Evolutionary conservation across 2,113 vertebrate species (phyloP).

Genomic region (Anarhynchus alexandrinus): DNA sequence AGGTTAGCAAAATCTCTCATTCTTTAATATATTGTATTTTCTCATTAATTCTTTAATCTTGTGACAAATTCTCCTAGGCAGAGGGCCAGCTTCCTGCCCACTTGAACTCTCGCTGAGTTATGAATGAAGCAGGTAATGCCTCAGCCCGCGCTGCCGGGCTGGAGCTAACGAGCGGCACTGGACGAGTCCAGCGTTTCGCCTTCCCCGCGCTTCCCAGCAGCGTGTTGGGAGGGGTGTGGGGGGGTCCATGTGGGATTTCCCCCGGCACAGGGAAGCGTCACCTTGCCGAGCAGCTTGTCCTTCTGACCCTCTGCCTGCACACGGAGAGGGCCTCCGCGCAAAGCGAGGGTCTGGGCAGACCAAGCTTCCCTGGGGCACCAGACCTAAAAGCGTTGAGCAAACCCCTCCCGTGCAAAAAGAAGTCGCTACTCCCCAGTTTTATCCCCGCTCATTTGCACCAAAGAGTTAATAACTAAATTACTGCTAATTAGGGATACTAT

Average conservation of each 20-base stretch:
- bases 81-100: slow-evolving; percentile 58
- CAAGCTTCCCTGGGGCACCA: fast-evolving
- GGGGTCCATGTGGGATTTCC: too few species aligned
- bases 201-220: neutral
- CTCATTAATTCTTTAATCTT: slow-evolving; percentile 61
- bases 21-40: slow-evolving; percentile 64
- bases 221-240: fast-evolving
- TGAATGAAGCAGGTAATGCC: neutral
- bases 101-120: slow-evolving; percentile 18
- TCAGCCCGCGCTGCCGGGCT: neutral
- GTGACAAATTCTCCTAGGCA: slow-evolving; percentile 63
- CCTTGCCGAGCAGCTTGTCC: neutral
- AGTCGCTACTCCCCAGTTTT: neutral
- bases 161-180: neutral
- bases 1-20: slow-evolving; percentile 59
- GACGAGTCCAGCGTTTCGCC: fast-evolving
- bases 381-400: fast-evolving
- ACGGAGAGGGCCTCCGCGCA: neutral
- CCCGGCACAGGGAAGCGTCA: neutral
- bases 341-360: fast-evolving
- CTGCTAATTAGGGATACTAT: slow-evolving; percentile 29
- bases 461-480: slow-evolving; percentile 6
- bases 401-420: fast-evolving
- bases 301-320: neutral
- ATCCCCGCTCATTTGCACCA: neutral